Percentiles rank a stretch among this genome's conserved stretches.
phyloP scores from a whole-genome alignment of 2,888 invertebrate genomes.

The Caenorhabditis doughertyi region DNA sequence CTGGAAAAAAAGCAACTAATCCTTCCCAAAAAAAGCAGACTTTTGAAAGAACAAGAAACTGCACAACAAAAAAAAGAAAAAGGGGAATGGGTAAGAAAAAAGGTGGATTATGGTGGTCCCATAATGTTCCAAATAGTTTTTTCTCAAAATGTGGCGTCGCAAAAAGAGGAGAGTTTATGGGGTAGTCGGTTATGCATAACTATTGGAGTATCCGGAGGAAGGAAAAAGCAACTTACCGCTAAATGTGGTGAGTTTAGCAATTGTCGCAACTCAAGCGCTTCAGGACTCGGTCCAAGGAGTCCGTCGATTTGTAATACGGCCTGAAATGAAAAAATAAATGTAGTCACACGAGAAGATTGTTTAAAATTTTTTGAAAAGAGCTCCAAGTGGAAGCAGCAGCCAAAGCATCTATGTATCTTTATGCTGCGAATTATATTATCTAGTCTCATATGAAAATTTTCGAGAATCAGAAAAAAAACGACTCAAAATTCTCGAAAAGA shows the following conservation, averaged over 20 bases:
- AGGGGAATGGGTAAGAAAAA: slow-evolving; percentile 1
- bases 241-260: slow-evolving; percentile 78
- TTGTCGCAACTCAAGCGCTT: slow-evolving; percentile 77
- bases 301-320: slow-evolving; percentile 72
- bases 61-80: slow-evolving; percentile 21
- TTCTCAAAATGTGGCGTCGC: background rate
- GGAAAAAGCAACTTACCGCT: slow-evolving; percentile 67
- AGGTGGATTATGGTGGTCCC: slow-evolving; percentile 54
- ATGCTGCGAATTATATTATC: too few species aligned
- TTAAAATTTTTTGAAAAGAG: too few species aligned
- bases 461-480: too few species aligned
- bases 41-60: slow-evolving; percentile 12
- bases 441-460: too few species aligned
- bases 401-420: too few species aligned
- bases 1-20: slow-evolving; percentile 30
- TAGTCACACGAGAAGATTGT: too few species aligned
- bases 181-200: slow-evolving; percentile 45
- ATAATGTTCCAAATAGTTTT: slow-evolving; percentile 57
- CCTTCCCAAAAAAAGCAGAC: background rate
- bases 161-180: slow-evolving; percentile 2
- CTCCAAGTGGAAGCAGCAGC: too few species aligned
- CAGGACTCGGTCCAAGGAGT: slow-evolving; percentile 75
- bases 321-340: slow-evolving; percentile 68
- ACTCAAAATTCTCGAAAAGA: too few species aligned
- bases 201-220: slow-evolving; percentile 8